These are phyloP conservation scores for Cryptus viduatorius DNA, from an alignment of 2,888 invertebrate species.

Conservation along the genomic window DNA sequence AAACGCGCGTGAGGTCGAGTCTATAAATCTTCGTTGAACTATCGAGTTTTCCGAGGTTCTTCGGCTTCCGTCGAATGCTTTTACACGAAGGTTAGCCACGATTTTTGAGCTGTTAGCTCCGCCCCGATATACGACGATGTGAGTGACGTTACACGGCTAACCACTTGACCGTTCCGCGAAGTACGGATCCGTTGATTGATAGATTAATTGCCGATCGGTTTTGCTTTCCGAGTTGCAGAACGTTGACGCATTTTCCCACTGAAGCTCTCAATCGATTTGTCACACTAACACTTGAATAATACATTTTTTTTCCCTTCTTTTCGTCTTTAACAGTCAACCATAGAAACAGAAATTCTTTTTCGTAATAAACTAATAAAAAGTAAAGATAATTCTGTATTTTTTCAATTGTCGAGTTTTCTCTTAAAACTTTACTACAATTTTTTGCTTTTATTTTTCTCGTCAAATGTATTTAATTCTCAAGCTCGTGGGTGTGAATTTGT, in stretches of 20 bases:
- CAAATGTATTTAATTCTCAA: slow-evolving; percentile 40
- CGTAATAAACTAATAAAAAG: background rate
- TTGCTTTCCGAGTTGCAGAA: background rate
- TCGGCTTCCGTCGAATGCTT: slow-evolving; percentile 67
- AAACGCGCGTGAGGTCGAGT: slow-evolving; percentile 31
- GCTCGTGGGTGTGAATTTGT: slow-evolving; percentile 27
- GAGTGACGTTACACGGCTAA: slow-evolving; percentile 84
- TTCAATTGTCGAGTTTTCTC: slow-evolving; percentile 10
- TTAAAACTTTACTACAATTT: background rate
- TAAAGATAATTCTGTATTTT: background rate
- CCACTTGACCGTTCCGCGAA: slow-evolving; percentile 83
- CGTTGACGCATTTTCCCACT: slow-evolving; percentile 2
- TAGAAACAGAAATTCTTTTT: background rate
- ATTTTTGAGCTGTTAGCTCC: slow-evolving; percentile 80
- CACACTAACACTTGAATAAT: slow-evolving; percentile 48
- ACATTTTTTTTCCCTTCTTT: background rate
- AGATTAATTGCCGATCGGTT: slow-evolving; percentile 80
- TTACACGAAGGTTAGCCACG: slow-evolving; percentile 84
- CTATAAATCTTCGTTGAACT: slow-evolving; percentile 81
- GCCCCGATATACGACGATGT: slow-evolving; percentile 74
- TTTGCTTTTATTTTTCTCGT: slow-evolving; percentile 1
- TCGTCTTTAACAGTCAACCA: background rate
- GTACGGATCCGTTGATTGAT: slow-evolving; percentile 80
- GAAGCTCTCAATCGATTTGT: slow-evolving; percentile 50
- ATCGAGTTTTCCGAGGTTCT: slow-evolving; percentile 74